Percentiles rank a stretch among this genome's conserved stretches.
Conservation (phyloP, 1,140 invertebrate genomes). For the Hypsibius dujardini region DNA sequence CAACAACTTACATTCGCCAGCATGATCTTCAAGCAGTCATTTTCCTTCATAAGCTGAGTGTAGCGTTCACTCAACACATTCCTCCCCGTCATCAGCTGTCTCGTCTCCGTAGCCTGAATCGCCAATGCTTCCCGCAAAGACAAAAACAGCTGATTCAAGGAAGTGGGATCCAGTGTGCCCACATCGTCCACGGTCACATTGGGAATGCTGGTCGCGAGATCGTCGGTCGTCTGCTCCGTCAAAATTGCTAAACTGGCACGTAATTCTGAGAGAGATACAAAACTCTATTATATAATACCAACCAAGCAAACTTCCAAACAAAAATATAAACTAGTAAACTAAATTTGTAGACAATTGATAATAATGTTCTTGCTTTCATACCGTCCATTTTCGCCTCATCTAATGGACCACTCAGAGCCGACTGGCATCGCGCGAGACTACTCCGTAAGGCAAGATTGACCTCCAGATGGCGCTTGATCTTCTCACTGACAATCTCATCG, state of each 20-base stretch:
- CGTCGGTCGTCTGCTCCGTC: too few relatives aligned
- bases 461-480: not conserved
- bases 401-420: not conserved
- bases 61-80: not conserved
- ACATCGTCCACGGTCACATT: constrained; percentile 12
- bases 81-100: not conserved
- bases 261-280: too few relatives aligned
- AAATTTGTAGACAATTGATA: too few relatives aligned
- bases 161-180: not conserved
- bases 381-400: not conserved
- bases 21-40: not conserved
- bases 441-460: not conserved
- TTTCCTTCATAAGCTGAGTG: constrained; percentile 1
- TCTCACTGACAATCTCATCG: constrained; percentile 5
- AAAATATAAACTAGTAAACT: too few relatives aligned
- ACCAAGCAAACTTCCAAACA: too few relatives aligned
- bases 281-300: too few relatives aligned
- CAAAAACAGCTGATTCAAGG: constrained; percentile 10
- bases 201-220: not conserved
- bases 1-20: not conserved
- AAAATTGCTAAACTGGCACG: too few relatives aligned
- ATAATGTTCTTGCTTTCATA: too few relatives aligned
- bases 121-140: constrained; percentile 2
- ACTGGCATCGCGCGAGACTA: not conserved
- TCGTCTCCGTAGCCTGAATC: constrained; percentile 7